Base-by-base conservation (phyloP, 2,888 invertebrate species). In the Sylvicola cinctus region DNA sequence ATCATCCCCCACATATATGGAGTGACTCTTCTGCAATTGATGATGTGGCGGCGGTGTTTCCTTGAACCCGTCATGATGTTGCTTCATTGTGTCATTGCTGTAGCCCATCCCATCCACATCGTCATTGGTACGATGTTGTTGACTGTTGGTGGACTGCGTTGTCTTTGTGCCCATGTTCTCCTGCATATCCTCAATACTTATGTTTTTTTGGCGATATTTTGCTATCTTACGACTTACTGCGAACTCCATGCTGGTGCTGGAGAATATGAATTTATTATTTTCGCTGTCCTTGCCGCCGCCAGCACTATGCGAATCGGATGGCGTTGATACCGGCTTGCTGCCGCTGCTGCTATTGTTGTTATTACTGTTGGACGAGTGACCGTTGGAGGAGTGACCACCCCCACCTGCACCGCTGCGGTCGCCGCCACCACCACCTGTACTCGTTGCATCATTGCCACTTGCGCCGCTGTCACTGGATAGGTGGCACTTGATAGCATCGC, bases 221-320 rank as follows among this genome's bases (percentile, higher is more conserved):
- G 80, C 81, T 16, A 83, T 57, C 2, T 81, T 81, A 47, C 81
- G 60, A 1, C 81, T 81, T 1, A 81, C 83, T 0, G 81, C 80
- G 54, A 83, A 83, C 50, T 83, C 83, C 68, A 81, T 77, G 8
- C 77, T 74, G 12, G 76, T 68, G 14, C 73, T 40, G 15, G 38
- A 32, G 31, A 40, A 40, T 29, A 37, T 37, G 28, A 34, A 37
- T 29, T 37, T 34, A 27, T 31, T 20, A 16, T 32, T 36, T 25
- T 20, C 20, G 20, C 20, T 20, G 20, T 20, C 20, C 8, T 20
- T 20, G 32, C 12, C 30, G 31, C 5, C 25, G 3, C 31, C 36
- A 8, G 30, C 34, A 12, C 31, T 31, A 20, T 33, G 33, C 42
- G 50, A 12, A 45, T 45, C 38, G 52, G 54, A 34, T 51, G 50